Evolutionary conservation across 2,797 vertebrate species (phyloP).

Genomic region (Xiphorhynchus erythropygius): DNA sequence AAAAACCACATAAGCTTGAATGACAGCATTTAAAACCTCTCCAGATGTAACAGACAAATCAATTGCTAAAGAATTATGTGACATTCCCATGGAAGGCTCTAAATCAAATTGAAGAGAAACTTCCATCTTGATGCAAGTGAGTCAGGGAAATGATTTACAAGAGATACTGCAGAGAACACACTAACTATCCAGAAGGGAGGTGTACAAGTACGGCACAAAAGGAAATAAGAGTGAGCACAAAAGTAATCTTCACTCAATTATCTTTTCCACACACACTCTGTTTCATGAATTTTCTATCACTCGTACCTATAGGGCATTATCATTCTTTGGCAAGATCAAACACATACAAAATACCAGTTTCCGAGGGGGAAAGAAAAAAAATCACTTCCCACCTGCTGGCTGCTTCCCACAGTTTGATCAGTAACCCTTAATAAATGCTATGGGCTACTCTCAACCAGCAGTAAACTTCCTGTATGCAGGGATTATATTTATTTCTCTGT

Average conservation of each 20-base stretch:
- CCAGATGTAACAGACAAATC: neutral
- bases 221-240: neutral
- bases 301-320: neutral
- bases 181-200: neutral
- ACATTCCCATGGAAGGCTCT: neutral
- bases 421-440: neutral
- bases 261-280: neutral
- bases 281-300: neutral
- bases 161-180: neutral
- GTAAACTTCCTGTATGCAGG: neutral
- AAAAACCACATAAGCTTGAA: fast-evolving
- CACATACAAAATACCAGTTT: neutral
- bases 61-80: neutral
- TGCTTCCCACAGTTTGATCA: neutral
- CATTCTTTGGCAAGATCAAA: neutral
- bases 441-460: neutral
- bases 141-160: neutral
- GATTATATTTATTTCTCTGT: neutral
- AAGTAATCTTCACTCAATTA: neutral
- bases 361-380: neutral
- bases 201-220: neutral
- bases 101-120: neutral
- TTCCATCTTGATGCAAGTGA: fast-evolving
- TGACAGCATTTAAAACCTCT: neutral
- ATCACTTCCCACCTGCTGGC: neutral